A percentile compares a stretch with the other conserved stretches of the same genome.
Evolutionary conservation across 2,888 invertebrate species (phyloP).

Genomic region (Pristionchus japonicus): DNA sequence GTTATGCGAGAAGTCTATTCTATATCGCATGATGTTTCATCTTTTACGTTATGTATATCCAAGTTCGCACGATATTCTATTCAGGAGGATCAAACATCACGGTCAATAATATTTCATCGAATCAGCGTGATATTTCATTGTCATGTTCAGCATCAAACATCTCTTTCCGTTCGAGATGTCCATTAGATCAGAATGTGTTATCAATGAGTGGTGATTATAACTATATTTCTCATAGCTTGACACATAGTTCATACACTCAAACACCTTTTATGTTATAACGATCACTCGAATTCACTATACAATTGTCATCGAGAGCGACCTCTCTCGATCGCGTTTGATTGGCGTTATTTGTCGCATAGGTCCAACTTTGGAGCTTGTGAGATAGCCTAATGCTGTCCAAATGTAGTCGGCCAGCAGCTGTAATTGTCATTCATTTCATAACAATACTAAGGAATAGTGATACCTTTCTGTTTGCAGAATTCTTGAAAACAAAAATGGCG

Average conservation of each 20-base stretch:
- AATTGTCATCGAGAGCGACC: not conserved
- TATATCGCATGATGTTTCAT: not conserved
- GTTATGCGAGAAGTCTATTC: too few species aligned
- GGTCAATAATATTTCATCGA: not conserved
- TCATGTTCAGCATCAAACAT: not conserved
- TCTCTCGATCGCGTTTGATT: not conserved
- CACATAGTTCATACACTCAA: too few species aligned
- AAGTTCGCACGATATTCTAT: not conserved
- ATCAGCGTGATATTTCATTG: not conserved
- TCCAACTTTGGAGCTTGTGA: not conserved
- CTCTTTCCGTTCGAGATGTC: too few species aligned
- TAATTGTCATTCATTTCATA: not conserved
- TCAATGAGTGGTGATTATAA: too few species aligned
- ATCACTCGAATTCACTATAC: not conserved
- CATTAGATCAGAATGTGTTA: too few species aligned
- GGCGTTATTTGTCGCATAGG: not conserved
- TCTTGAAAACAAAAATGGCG: slow-evolving; percentile 11
- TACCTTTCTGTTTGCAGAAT: not conserved
- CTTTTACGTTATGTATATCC: not conserved
- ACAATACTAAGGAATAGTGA: not conserved
- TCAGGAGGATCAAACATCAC: not conserved
- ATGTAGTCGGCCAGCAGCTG: not conserved
- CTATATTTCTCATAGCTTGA: too few species aligned
- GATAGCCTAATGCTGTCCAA: not conserved
- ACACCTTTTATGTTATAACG: too few species aligned